A percentile compares a stretch with the other conserved stretches of the same genome.
These are phyloP conservation scores for Contarinia nasturtii DNA, from an alignment of 1,140 invertebrate species.

Conservation along the genomic window DNA sequence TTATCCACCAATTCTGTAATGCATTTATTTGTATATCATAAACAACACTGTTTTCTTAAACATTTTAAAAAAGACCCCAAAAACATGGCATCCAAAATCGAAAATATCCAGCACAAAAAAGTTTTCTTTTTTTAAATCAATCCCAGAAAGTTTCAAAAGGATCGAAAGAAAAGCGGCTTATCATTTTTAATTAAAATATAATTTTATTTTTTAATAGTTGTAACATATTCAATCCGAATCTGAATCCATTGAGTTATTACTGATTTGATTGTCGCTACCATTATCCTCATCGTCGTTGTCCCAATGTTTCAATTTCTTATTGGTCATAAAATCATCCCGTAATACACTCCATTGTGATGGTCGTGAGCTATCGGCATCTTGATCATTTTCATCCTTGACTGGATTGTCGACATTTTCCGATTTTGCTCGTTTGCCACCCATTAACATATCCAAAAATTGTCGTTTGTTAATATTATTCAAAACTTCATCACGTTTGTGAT, in stretches of 20 bases:
- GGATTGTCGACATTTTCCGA: slow-evolving; percentile 33
- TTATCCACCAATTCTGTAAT: slow-evolving; percentile 98
- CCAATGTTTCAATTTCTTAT: slow-evolving; percentile 79
- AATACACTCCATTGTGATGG: slow-evolving; percentile 32
- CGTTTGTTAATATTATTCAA: slow-evolving; percentile 63
- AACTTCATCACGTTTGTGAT: slow-evolving; percentile 64
- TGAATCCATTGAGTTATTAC: background rate
- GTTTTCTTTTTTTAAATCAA: too few species aligned
- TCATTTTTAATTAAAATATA: too few species aligned
- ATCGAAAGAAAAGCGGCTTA: too few species aligned
- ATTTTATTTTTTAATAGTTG: too few species aligned
- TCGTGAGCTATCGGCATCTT: slow-evolving; percentile 13
- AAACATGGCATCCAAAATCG: too few species aligned
- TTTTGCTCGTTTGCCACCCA: slow-evolving; percentile 44
- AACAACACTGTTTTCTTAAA: too few species aligned
- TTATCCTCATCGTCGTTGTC: slow-evolving; percentile 38
- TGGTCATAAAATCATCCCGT: slow-evolving; percentile 72
- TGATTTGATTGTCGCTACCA: slow-evolving; percentile 2
- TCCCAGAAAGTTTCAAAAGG: too few species aligned
- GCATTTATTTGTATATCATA: too few species aligned
- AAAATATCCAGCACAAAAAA: too few species aligned
- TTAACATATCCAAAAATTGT: slow-evolving; percentile 61
- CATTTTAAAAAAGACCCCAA: too few species aligned
- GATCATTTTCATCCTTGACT: slow-evolving; percentile 24
- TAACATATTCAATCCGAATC: background rate